Evolutionary conservation across 1,140 invertebrate genomes (phyloP).

Genomic region (Tigriopus japonicus): DNA sequence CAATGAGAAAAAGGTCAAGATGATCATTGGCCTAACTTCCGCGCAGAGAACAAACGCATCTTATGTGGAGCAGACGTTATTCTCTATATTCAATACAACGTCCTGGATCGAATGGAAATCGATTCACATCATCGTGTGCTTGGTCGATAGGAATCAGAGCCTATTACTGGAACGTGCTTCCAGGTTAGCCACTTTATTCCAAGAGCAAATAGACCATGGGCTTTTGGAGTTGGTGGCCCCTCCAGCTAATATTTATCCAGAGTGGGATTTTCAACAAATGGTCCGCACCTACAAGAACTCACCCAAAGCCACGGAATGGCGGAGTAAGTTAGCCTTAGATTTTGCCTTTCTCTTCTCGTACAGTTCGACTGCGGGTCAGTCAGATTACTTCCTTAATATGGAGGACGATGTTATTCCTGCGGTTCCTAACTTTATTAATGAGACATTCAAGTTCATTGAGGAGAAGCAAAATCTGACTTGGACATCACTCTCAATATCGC

Average conservation of each 20-base stretch:
- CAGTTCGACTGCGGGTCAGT: not conserved
- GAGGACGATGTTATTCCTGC: not conserved
- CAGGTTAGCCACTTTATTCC: not conserved
- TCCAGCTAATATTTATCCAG: not conserved
- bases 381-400: not conserved
- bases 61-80: not conserved
- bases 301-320: not conserved
- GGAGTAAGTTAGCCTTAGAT: not conserved
- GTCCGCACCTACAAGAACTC: not conserved
- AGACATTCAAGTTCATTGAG: not conserved
- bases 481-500: not conserved
- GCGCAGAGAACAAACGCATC: not conserved
- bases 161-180: not conserved
- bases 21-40: not conserved
- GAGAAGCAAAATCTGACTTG: not conserved
- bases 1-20: not conserved
- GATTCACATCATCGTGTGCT: not conserved
- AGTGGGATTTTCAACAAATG: not conserved
- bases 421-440: not conserved
- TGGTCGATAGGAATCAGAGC: not conserved
- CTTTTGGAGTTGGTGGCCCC: not conserved
- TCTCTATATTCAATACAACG: not conserved
- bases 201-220: not conserved
- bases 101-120: not conserved
- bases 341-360: not conserved